These are phyloP conservation scores for Contarinia nasturtii DNA, from an alignment of 1,140 invertebrate species.

Conservation along the genomic window DNA sequence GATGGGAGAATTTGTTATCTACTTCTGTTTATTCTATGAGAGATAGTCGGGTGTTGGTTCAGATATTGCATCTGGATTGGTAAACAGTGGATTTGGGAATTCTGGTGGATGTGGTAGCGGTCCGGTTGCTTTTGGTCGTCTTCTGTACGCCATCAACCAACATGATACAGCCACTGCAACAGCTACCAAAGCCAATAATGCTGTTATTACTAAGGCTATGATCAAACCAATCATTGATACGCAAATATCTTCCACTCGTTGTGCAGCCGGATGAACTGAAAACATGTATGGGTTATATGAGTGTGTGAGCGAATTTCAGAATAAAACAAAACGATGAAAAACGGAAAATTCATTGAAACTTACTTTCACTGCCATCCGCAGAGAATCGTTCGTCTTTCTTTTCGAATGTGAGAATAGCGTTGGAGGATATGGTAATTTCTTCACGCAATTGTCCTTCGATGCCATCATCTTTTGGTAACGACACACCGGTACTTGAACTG, in stretches of 20 bases:
- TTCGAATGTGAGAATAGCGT: slow-evolving; percentile 77
- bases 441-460: slow-evolving; percentile 69
- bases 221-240: slow-evolving; percentile 84
- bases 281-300: slow-evolving; percentile 5
- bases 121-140: slow-evolving; percentile 63
- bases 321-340: slow-evolving; percentile 1
- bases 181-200: slow-evolving; percentile 73
- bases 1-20: not conserved
- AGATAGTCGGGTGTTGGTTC: slow-evolving; percentile 28
- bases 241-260: slow-evolving; percentile 68
- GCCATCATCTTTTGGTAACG: slow-evolving; percentile 22
- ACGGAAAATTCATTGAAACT: slow-evolving; percentile 9
- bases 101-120: slow-evolving; percentile 85
- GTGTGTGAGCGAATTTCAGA: too few species aligned
- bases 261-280: slow-evolving; percentile 34
- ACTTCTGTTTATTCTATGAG: slow-evolving; percentile 12
- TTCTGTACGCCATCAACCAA: slow-evolving; percentile 83
- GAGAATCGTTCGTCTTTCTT: slow-evolving; percentile 45
- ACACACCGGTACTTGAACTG: slow-evolving; percentile 33
- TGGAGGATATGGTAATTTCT: slow-evolving; percentile 83
- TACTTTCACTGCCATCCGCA: slow-evolving; percentile 49
- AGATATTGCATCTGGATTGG: slow-evolving; percentile 44
- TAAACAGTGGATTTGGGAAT: slow-evolving; percentile 86
- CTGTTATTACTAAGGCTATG: slow-evolving; percentile 78
- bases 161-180: slow-evolving; percentile 86